Evolutionary conservation across 1,140 invertebrate species (phyloP).

Genomic region (Macrobrachium nipponense): DNA sequence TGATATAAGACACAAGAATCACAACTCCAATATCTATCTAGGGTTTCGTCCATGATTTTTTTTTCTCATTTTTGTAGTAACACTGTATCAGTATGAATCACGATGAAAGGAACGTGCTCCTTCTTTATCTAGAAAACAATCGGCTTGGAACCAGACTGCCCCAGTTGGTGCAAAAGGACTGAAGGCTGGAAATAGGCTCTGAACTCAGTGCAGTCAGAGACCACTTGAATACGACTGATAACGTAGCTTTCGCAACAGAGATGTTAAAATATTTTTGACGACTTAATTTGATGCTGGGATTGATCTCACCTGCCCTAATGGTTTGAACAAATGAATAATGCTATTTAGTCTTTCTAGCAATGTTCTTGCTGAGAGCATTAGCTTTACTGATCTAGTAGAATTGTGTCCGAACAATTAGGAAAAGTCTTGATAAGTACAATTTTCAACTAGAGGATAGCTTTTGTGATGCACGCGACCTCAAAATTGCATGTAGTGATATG

Average conservation of each 20-base stretch:
- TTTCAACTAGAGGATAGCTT: conserved; percentile 22
- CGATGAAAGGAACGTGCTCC: no score
- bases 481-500: conserved; percentile 17
- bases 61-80: no score
- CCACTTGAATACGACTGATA: not conserved
- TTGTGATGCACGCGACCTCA: conserved; percentile 29
- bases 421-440: conserved; percentile 15
- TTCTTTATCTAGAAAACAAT: no score
- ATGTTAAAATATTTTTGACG: not conserved
- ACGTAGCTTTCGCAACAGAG: not conserved
- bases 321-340: not conserved
- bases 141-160: no score
- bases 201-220: not conserved
- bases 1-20: no score
- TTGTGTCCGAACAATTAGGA: conserved; percentile 6
- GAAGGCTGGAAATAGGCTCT: not conserved
- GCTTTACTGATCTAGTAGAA: not conserved
- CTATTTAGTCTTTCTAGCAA: conserved; percentile 14
- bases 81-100: no score
- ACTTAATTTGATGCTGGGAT: not conserved
- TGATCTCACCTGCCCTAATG: not conserved
- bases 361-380: conserved; percentile 13
- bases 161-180: not conserved
- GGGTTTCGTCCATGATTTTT: no score
- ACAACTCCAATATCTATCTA: no score